A percentile compares a stretch with the other conserved stretches of the same genome.
These are phyloP conservation scores for Miltochrista miniata DNA, from an alignment of 2,888 invertebrate genomes.

Conservation along the genomic window DNA sequence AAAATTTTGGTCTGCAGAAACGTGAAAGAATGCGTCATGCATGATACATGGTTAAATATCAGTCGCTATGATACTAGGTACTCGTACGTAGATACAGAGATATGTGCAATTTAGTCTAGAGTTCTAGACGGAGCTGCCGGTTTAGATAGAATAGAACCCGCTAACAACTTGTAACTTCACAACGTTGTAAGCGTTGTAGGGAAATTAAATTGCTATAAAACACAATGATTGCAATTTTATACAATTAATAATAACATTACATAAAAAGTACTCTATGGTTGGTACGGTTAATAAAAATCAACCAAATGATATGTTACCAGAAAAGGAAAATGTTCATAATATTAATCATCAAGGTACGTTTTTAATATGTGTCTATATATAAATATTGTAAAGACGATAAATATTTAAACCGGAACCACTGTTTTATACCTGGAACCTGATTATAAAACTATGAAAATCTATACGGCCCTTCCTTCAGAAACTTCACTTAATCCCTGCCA, in stretches of 20 bases:
- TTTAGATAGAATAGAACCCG: too few relatives aligned
- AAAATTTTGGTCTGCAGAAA: not conserved
- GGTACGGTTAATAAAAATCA: conserved; percentile 1
- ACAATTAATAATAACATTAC: conserved; percentile 8
- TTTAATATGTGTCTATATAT: not conserved
- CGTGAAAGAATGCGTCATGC: not conserved
- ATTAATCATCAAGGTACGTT: conserved; percentile 35
- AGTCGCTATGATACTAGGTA: not conserved
- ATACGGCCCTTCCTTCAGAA: conserved; percentile 1
- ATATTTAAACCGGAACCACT: not conserved
- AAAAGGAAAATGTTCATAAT: conserved; percentile 18
- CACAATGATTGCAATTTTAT: not conserved
- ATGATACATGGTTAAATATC: not conserved
- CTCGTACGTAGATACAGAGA: not conserved
- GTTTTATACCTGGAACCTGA: not conserved
- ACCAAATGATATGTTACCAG: conserved; percentile 1
- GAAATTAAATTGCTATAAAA: too few relatives aligned
- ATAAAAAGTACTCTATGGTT: too few relatives aligned
- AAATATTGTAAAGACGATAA: not conserved
- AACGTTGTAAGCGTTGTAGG: conserved; percentile 8
- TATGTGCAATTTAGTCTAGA: conserved; percentile 32
- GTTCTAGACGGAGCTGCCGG: conserved; percentile 30
- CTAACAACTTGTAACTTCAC: conserved; percentile 11
- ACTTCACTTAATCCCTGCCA: too few relatives aligned
- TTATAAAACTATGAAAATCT: conserved; percentile 1